phyloP scores from a whole-genome alignment of 1,140 invertebrate species.

The Charaxes varanes region DNA sequence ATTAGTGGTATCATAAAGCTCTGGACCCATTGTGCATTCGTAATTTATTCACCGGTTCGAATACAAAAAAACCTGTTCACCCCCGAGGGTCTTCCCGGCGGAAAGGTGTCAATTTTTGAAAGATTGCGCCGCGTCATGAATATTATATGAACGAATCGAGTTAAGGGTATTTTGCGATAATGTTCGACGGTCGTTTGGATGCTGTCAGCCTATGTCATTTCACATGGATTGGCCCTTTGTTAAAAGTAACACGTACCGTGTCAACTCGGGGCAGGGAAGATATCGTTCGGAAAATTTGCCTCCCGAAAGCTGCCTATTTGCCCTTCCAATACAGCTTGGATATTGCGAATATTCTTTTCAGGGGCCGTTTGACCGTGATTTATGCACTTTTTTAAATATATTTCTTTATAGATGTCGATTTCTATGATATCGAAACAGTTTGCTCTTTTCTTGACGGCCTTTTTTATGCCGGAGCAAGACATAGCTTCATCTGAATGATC shows the following conservation, averaged over 20 bases:
- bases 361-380: no score
- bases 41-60: conserved; percentile 64
- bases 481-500: no score
- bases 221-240: conserved; percentile 71
- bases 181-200: conserved; percentile 63
- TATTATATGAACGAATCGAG: conserved; percentile 72
- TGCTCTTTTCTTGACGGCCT: no score
- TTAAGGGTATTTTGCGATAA: conserved; percentile 72
- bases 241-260: conserved; percentile 70
- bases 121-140: conserved; percentile 70
- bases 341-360: conserved; percentile 1
- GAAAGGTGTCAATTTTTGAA: conserved; percentile 73
- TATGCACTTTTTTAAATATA: no score
- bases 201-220: conserved; percentile 72
- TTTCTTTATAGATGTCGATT: no score
- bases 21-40: conserved; percentile 34
- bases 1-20: conserved; percentile 44
- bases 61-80: conserved; percentile 67
- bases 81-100: conserved; percentile 38
- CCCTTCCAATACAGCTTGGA: conserved; percentile 9
- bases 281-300: conserved; percentile 59
- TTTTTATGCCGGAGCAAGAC: no score
- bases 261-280: conserved; percentile 41
- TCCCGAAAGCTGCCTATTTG: conserved; percentile 26
- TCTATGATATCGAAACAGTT: no score